phyloP scores from a whole-genome alignment of 2,888 invertebrate genomes.

The Caenorhabditis wallacei region DNA sequence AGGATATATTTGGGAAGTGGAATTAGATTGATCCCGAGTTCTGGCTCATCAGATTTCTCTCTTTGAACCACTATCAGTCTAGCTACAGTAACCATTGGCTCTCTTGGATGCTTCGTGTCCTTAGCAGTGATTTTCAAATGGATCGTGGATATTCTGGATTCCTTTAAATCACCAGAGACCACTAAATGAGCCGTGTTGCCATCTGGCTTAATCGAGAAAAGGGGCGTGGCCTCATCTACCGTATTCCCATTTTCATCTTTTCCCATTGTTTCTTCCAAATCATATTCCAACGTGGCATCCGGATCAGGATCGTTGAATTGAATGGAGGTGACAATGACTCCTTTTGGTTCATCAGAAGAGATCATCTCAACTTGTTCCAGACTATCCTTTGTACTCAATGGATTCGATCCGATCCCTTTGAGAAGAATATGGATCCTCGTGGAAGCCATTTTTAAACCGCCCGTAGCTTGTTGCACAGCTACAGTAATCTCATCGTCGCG shows the following conservation, averaged over 20 bases:
- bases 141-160: conserved; percentile 20
- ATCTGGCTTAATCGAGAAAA: conserved; percentile 35
- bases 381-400: conserved; percentile 14
- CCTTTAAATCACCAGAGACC: conserved; percentile 8
- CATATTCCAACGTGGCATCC: conserved; percentile 44
- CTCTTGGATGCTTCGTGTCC: conserved; percentile 83
- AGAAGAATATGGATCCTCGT: conserved; percentile 33
- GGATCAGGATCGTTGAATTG: conserved; percentile 50
- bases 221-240: background rate
- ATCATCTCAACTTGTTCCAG: conserved; percentile 18
- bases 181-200: conserved; percentile 50
- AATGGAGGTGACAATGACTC: conserved; percentile 54
- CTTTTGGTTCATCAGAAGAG: conserved; percentile 49
- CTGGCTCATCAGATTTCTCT: conserved; percentile 4
- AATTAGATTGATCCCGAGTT: conserved; percentile 28
- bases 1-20: conserved; percentile 27
- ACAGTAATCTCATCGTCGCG: conserved; percentile 50
- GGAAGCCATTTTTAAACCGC: conserved; percentile 54
- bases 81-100: conserved; percentile 28
- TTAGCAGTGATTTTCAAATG: conserved; percentile 36
- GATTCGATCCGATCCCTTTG: conserved; percentile 54
- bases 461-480: conserved; percentile 48
- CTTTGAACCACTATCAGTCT: conserved; percentile 47
- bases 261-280: background rate
- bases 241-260: conserved; percentile 42